Base-by-base conservation (phyloP, 2,888 invertebrate genomes). In the Amblyjoppa fuscipennis region DNA sequence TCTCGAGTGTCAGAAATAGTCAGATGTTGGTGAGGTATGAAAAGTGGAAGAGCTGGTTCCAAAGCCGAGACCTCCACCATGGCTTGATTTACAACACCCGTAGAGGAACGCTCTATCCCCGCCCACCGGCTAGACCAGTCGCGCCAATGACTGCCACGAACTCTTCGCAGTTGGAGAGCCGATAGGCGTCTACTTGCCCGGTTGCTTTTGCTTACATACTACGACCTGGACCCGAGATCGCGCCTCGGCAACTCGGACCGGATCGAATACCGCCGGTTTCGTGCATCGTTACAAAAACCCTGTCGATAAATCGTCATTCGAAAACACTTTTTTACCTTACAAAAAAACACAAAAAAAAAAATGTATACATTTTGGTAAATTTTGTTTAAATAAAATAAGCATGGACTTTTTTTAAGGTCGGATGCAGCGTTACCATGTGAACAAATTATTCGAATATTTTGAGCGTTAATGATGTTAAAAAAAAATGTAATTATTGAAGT, bases 111-210 rank as follows among this genome's bases (percentile, higher is more conserved):
- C 89, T 89, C 91, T 92, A 92, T 92, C 91, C 89, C 91, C 92
- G 92, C 92, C 92, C 91, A 92, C 91, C 85, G 88, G 82, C 90
- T 91, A 92, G 91, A 90, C 88, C 86, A 90, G 87, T 84, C 89
- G 88, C 87, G 88, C 92, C 92, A 92, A 92, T 92, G 91, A 90
- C 90, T 89, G 91, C 89, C 89, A 89, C 89, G 84, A 87, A 86
- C 88, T 89, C 90, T 51, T 90, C 89, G 83, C 90, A 88, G 86
- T 89, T 89, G 89, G 45, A 88, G 88, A 87, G 87, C 87, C 83
- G 87, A 86, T 89, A 91, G 91, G 90, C 89, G 79, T 74, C 85
- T 69, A 69, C 85, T 82, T 66, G 45, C 75, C 28, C 31, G 61
- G 49, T 66, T 51, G 61, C 31, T 75, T 68, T 41, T 41, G 49